phyloP scores from a whole-genome alignment of 2,797 vertebrate species.

The Sylvia borin region DNA sequence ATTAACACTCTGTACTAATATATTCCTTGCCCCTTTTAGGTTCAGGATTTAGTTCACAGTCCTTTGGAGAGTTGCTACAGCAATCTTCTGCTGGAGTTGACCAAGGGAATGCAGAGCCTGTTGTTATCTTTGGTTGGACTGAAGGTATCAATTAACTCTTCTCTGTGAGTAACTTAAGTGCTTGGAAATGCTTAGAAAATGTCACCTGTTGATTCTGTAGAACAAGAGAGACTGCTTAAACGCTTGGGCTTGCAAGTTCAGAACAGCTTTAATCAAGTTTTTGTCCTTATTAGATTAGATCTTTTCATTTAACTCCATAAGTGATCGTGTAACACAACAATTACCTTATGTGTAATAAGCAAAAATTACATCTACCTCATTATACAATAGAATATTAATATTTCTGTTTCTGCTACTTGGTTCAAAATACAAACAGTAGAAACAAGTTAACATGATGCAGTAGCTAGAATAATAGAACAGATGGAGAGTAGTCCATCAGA shows the following conservation, averaged over 20 bases:
- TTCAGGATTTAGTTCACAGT: conserved; percentile 80
- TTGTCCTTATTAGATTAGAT: background rate
- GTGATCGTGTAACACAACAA: background rate
- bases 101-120: conserved; percentile 84
- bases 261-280: background rate
- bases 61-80: conserved; percentile 92
- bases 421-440: background rate
- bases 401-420: background rate
- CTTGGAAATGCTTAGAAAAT: background rate
- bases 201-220: background rate
- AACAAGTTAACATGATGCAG: background rate
- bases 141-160: conserved; percentile 76
- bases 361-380: background rate
- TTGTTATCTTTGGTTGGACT: conserved; percentile 90
- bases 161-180: conserved; percentile 1
- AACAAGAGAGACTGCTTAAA: background rate
- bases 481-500: background rate
- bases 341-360: background rate
- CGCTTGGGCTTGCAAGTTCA: background rate
- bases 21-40: conserved; percentile 73
- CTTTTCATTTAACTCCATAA: background rate
- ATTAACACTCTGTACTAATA: background rate
- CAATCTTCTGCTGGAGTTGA: conserved; percentile 81
- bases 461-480: background rate
- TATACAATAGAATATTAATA: background rate